These are phyloP conservation scores for Acipenser ruthenus DNA, from an alignment of 2,797 vertebrate species.

Conservation along the genomic window DNA sequence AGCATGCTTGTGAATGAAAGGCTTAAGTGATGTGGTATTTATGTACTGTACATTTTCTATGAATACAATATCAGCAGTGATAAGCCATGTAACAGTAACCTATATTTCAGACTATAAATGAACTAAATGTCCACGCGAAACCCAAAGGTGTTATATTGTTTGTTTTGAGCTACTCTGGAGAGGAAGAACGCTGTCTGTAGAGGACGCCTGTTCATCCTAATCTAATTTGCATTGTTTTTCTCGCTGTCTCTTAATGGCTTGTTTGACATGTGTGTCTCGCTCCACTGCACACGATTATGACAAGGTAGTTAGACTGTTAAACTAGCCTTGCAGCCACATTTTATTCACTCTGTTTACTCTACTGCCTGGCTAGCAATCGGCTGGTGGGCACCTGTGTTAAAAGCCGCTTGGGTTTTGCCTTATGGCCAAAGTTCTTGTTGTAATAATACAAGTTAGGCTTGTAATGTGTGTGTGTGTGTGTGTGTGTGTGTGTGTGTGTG, in stretches of 20 bases:
- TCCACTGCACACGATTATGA: constrained; percentile 47
- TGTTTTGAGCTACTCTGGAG: no score
- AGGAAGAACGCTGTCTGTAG: background rate
- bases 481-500: background rate
- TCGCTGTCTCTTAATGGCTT: constrained; percentile 34
- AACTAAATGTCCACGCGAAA: background rate
- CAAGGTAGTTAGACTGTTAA: constrained; percentile 30
- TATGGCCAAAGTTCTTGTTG: no score
- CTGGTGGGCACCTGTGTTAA: no score
- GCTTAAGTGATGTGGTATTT: constrained; percentile 28
- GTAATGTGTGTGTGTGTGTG: no score
- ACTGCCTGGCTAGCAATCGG: background rate
- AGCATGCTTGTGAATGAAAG: background rate
- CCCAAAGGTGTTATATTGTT: background rate
- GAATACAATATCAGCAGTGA: constrained; percentile 28
- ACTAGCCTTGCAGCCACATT: constrained; percentile 37
- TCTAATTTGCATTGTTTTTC: constrained; percentile 38
- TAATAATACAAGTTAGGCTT: no score
- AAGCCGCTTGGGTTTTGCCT: no score
- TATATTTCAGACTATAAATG: constrained; percentile 14
- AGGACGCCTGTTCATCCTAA: constrained; percentile 24
- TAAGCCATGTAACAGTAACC: constrained; percentile 21
- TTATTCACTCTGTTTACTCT: constrained; percentile 34
- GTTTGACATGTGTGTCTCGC: constrained; percentile 37
- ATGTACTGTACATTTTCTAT: constrained; percentile 29